Conservation (phyloP, 2,888 invertebrate species). For the Allolobophora icterica region DNA sequence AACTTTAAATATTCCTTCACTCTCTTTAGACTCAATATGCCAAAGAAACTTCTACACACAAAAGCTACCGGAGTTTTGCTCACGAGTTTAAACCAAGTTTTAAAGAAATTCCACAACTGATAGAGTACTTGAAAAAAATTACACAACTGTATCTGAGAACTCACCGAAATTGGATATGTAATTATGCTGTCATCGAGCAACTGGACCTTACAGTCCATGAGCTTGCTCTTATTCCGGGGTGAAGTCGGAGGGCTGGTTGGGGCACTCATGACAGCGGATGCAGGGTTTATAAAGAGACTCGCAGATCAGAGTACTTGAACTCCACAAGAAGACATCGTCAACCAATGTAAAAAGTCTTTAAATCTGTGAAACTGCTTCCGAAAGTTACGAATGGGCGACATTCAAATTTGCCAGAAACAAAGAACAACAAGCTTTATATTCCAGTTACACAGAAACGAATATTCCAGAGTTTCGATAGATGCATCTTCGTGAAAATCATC, state of each 20-base stretch:
- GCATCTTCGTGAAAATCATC: not conserved
- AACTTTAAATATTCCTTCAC: too few relatives aligned
- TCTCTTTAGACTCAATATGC: too few relatives aligned
- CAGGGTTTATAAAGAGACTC: not conserved
- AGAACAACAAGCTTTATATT: not conserved
- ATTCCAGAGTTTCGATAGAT: not conserved
- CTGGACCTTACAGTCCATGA: conserved; percentile 28
- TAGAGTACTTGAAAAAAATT: too few relatives aligned
- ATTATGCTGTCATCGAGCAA: conserved; percentile 28
- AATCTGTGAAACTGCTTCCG: not conserved
- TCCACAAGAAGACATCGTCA: conserved; percentile 8
- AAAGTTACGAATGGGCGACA: conserved; percentile 14
- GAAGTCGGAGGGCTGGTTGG: conserved; percentile 34
- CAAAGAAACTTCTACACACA: too few relatives aligned
- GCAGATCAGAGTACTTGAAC: not conserved
- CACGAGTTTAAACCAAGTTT: too few relatives aligned
- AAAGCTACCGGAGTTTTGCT: too few relatives aligned
- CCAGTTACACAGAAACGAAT: not conserved
- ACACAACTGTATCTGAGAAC: not conserved
- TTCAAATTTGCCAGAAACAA: not conserved
- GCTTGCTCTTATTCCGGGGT: conserved; percentile 26
- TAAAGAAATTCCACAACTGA: too few relatives aligned
- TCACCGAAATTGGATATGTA: conserved; percentile 25
- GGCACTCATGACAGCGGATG: not conserved
- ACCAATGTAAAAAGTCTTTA: not conserved